phyloP scores from a whole-genome alignment of 2,888 invertebrate species.

The Salpingus planirostris region DNA sequence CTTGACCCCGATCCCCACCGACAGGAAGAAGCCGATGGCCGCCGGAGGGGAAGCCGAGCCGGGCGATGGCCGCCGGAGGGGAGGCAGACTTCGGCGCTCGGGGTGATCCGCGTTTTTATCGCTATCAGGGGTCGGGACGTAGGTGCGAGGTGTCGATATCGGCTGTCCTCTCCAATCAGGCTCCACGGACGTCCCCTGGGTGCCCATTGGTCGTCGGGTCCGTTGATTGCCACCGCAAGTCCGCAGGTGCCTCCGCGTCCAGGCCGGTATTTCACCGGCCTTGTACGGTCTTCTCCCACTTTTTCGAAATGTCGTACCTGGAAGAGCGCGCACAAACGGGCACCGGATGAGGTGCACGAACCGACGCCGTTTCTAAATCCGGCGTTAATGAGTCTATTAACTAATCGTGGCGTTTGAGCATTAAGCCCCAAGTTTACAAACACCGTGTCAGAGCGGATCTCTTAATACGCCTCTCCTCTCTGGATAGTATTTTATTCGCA shows the following conservation, averaged over 20 bases:
- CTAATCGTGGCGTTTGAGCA: constrained; percentile 40
- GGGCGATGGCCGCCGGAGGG: no score
- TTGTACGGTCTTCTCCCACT: no score
- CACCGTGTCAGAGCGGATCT: constrained; percentile 24
- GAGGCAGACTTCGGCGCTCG: no score
- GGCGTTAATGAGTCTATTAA: constrained; percentile 40
- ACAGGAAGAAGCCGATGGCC: no score
- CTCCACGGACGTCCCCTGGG: constrained; percentile 23
- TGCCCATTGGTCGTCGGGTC: constrained; percentile 25
- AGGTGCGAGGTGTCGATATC: constrained; percentile 28
- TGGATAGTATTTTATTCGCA: constrained; percentile 25
- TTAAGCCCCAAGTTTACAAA: constrained; percentile 38
- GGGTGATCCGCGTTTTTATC: no score
- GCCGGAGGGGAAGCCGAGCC: no score
- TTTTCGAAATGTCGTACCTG: background rate
- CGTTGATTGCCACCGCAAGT: constrained; percentile 15
- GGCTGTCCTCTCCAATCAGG: constrained; percentile 25
- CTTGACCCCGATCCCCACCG: no score
- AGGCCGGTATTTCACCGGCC: constrained; percentile 18
- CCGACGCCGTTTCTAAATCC: constrained; percentile 27
- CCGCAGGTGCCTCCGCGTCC: constrained; percentile 16
- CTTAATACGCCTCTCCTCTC: no score
- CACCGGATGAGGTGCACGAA: background rate
- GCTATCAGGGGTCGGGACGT: constrained; percentile 18
- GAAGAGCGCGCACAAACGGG: background rate